Percentiles rank a stretch among this genome's conserved stretches.
Evolutionary conservation across 2,113 vertebrate species (phyloP).

Genomic region (Nothocercus julius): DNA sequence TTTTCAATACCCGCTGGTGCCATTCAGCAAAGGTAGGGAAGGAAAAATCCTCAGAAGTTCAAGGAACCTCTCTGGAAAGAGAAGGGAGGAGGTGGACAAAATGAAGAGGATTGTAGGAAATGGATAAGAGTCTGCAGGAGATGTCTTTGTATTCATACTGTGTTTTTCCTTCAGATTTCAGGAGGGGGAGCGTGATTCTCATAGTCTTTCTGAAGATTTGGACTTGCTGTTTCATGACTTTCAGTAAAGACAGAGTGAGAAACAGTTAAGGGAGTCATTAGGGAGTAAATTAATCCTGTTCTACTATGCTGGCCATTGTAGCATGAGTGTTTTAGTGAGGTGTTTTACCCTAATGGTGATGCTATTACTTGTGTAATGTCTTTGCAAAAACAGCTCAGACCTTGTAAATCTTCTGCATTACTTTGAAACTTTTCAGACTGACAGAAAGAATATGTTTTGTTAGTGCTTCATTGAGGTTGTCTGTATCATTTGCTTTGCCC

Average conservation of each 20-base stretch:
- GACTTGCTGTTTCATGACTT: background rate
- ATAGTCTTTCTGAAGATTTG: background rate
- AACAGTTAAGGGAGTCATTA: background rate
- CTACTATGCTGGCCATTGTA: background rate
- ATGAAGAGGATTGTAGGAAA: background rate
- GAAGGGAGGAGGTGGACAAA: background rate
- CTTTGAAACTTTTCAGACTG: background rate
- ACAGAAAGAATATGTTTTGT: background rate
- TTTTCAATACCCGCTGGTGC: background rate
- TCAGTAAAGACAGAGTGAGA: background rate
- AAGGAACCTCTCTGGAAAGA: background rate
- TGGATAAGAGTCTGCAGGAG: rapidly evolving
- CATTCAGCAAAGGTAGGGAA: background rate
- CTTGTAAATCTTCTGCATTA: background rate
- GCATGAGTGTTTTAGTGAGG: background rate
- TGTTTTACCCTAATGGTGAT: background rate
- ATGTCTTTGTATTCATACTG: background rate
- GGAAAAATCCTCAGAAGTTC: background rate
- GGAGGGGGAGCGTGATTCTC: background rate
- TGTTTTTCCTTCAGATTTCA: background rate
- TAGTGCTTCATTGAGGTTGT: background rate
- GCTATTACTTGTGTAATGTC: background rate
- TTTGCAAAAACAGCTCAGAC: background rate
- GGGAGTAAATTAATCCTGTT: background rate
- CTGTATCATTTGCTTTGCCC: background rate